Evolutionary conservation across 2,113 vertebrate species (phyloP).

Genomic region (Mionectes macconnelli): DNA sequence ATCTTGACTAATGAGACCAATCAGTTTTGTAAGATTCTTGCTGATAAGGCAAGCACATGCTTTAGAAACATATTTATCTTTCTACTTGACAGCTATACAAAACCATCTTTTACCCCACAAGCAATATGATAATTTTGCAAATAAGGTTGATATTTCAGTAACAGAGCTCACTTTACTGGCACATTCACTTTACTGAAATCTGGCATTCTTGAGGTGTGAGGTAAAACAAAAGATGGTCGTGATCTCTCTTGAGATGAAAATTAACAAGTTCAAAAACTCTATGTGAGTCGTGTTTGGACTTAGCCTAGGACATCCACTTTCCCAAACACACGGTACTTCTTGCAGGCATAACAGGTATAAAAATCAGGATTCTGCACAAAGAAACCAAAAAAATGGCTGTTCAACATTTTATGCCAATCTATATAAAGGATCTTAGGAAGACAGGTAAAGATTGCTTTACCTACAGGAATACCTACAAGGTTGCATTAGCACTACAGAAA

Average conservation of each 20-base stretch:
- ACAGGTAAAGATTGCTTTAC: not conserved
- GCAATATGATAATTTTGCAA: not conserved
- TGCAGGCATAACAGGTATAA: not conserved
- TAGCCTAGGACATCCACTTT: not conserved
- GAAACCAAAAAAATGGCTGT: not conserved
- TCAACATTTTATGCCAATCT: not conserved
- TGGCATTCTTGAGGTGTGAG: not conserved
- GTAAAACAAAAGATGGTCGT: not conserved
- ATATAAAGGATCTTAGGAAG: not conserved
- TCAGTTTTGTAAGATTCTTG: not conserved
- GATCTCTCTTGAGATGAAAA: not conserved
- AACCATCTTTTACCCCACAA: not conserved
- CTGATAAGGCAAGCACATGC: not conserved
- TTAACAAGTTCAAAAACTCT: not conserved
- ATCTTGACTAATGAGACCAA: not conserved
- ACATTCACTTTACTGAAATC: not conserved
- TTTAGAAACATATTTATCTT: not conserved
- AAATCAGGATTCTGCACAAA: not conserved
- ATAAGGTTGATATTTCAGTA: not conserved
- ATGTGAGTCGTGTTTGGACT: not conserved
- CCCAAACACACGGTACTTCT: not conserved
- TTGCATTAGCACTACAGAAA: not conserved
- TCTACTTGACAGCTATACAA: not conserved
- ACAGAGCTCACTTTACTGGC: not conserved
- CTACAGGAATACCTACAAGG: not conserved